These are phyloP conservation scores for Denticeps clupeoides DNA, from an alignment of 2,797 vertebrate genomes.

Conservation along the genomic window DNA sequence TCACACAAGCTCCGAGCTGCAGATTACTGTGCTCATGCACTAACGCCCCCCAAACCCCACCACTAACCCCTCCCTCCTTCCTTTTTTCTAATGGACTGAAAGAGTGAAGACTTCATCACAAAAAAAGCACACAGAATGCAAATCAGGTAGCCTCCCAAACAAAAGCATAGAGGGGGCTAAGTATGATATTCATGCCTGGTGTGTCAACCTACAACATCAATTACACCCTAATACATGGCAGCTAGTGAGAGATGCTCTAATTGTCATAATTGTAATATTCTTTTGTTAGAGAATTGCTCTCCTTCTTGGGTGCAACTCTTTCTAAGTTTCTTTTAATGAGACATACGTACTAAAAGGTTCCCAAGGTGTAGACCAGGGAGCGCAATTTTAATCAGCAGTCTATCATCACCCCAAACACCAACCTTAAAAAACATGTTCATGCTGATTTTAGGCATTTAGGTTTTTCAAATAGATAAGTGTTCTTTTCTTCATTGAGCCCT, in stretches of 20 bases:
- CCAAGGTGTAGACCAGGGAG: not conserved
- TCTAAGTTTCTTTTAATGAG: not conserved
- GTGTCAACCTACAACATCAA: slow-evolving; percentile 85
- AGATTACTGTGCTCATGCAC: slow-evolving; percentile 32
- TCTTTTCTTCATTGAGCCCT: no score
- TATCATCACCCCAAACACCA: no score
- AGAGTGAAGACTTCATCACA: slow-evolving; percentile 34
- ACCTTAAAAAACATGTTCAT: no score
- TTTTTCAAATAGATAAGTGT: no score
- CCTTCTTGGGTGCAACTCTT: not conserved
- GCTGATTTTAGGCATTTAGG: no score
- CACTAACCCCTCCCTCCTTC: no score
- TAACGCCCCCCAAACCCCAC: no score
- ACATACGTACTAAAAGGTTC: not conserved
- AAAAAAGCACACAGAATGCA: slow-evolving; percentile 49
- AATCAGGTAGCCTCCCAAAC: slow-evolving; percentile 65
- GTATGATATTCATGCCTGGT: slow-evolving; percentile 82
- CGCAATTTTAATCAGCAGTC: no score
- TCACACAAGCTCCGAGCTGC: slow-evolving; percentile 63
- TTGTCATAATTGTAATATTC: slow-evolving; percentile 80
- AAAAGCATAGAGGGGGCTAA: slow-evolving; percentile 77
- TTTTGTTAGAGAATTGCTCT: slow-evolving; percentile 30
- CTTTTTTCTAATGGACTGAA: slow-evolving; percentile 31
- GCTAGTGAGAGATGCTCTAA: slow-evolving; percentile 80
- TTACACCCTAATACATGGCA: slow-evolving; percentile 80